Evolutionary conservation across 2,888 invertebrate genomes (phyloP).

Genomic region (Dyspetes luteomarginatus): DNA sequence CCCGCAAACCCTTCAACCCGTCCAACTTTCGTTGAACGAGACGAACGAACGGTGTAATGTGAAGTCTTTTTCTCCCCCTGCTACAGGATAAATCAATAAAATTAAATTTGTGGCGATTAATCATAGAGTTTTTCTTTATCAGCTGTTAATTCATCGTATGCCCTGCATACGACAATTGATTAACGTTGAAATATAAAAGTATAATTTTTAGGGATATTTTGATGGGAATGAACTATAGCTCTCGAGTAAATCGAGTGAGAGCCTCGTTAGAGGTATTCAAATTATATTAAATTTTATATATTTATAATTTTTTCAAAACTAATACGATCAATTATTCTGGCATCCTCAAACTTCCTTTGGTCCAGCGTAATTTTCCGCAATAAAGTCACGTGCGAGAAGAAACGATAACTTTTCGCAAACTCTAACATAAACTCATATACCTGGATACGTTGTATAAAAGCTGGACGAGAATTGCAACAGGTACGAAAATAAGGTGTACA

Average conservation of each 20-base stretch:
- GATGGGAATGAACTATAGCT: no score
- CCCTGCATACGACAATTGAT: conserved; percentile 20
- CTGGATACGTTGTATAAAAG: conserved; percentile 62
- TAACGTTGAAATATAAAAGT: no score
- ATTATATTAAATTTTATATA: background rate
- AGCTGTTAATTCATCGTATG: conserved; percentile 10
- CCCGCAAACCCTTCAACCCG: conserved; percentile 29
- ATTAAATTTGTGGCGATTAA: conserved; percentile 53
- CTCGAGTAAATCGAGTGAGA: no score
- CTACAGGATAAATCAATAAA: conserved; percentile 40
- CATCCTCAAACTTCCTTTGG: conserved; percentile 46
- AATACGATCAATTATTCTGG: conserved; percentile 34
- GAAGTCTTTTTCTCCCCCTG: background rate
- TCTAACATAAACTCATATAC: no score
- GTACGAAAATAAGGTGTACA: conserved; percentile 2
- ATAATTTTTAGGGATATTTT: no score
- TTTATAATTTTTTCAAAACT: no score
- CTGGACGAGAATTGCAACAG: conserved; percentile 7
- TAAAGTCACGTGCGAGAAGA: conserved; percentile 70
- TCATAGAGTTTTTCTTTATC: conserved; percentile 26
- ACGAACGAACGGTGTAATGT: conserved; percentile 43
- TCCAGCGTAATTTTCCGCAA: conserved; percentile 68
- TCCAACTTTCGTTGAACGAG: conserved; percentile 40
- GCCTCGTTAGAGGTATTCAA: background rate
- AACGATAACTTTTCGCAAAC: no score